Base-by-base conservation (phyloP, 1,140 invertebrate genomes). In the Oncopodura yosiiana region DNA sequence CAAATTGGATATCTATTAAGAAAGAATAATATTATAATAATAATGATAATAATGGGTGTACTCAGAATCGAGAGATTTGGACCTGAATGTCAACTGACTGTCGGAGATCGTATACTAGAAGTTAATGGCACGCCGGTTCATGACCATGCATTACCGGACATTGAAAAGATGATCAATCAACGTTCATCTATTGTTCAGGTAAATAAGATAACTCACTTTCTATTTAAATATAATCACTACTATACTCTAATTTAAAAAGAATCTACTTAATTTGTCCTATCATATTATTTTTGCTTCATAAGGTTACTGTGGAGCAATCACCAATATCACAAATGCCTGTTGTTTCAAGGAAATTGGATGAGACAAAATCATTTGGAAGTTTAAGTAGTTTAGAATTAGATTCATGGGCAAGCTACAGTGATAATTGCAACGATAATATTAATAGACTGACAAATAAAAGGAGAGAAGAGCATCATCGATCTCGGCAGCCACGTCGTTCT, bases 71-170 rank as follows among this genome's bases (percentile, higher is more conserved):
- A 67, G 77, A 91, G 61, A 85, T 90, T 66, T 78, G 84, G 46
- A 84, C 82, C 61, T 80, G 81, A 18, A 82, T 89, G 75, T 82
- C 86, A 59, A 12, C 73, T 91, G 32, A 87, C 88, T 68, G 84
- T 94, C 62, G 90, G 90, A 18, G 90, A 94, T 71, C 76, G 81
- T 67, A 91, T 94, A 54, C 72, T 94, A 43, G 90, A 94, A 76
- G 86, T 94, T 14, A 93, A 94, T 75, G 90, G 90, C 1, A 80
- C 84, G 1, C 84, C 87, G 3, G 82, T 92, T 0, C 83, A 81
- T 67, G 84, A 87, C 67, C 79, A 82, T 51, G 78, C 82, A 1
- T 75, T 86, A 38, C 80, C 84, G 58, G 83, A 80, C 52, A 81
- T 88, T 43, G 84, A 90, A 69, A 80, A 83, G 69, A 71, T 84